Conservation (phyloP, 2,888 invertebrate genomes). For the Sussaba pulchella region DNA sequence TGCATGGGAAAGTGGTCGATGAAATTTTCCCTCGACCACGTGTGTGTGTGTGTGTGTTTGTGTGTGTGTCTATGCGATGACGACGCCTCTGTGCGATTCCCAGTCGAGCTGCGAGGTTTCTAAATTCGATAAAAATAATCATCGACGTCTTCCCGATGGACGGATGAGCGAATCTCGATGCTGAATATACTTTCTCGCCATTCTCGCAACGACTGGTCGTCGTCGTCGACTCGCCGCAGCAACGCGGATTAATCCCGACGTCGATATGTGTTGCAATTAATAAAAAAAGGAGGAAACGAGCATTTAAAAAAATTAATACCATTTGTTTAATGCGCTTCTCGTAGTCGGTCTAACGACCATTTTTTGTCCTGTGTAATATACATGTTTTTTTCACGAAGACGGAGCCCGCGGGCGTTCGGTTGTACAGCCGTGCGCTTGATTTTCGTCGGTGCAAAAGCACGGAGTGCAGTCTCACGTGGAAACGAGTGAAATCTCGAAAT, state of each 20-base stretch:
- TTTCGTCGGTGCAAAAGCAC: background rate
- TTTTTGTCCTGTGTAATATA: slow-evolving; percentile 24
- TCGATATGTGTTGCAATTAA: background rate
- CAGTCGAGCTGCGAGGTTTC: slow-evolving; percentile 46
- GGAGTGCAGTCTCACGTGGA: background rate
- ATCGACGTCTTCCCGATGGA: background rate
- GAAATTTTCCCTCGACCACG: slow-evolving; percentile 57
- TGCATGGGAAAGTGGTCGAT: slow-evolving; percentile 59
- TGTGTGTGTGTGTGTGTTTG: slow-evolving; percentile 7
- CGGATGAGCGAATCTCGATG: slow-evolving; percentile 32
- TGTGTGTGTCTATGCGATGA: too few relatives aligned
- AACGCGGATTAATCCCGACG: background rate
- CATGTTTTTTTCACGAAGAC: slow-evolving; percentile 1
- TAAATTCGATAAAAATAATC: slow-evolving; percentile 39
- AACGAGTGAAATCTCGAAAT: slow-evolving; percentile 39
- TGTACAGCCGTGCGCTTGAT: background rate
- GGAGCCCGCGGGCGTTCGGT: background rate
- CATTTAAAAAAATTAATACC: slow-evolving; percentile 35
- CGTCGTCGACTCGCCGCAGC: background rate
- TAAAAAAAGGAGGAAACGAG: slow-evolving; percentile 1
- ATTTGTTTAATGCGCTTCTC: slow-evolving; percentile 28
- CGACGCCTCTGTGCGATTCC: slow-evolving; percentile 37
- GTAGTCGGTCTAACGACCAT: slow-evolving; percentile 22
- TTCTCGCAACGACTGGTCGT: slow-evolving; percentile 8
- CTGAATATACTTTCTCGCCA: slow-evolving; percentile 49